phyloP scores from a whole-genome alignment of 2,113 vertebrate genomes.

The Protomyctophum bolini region DNA sequence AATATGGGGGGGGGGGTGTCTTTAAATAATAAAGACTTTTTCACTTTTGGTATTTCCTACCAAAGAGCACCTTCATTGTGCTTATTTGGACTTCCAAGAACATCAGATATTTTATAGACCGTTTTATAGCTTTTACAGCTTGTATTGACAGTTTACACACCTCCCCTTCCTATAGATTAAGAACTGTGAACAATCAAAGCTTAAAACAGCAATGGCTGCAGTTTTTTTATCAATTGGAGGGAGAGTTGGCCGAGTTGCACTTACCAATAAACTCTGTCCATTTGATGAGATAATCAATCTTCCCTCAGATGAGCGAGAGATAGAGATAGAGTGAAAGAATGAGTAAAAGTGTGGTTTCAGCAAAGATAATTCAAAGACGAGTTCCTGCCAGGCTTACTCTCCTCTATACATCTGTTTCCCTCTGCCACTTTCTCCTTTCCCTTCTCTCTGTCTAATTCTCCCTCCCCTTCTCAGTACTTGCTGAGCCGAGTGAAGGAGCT shows the following conservation, averaged over 20 bases:
- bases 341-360: background rate
- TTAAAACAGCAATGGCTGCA: background rate
- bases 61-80: no score
- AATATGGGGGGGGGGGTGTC: no score
- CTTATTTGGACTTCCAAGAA: no score
- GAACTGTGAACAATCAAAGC: background rate
- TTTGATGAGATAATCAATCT: background rate
- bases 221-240: no score
- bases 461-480: constrained; percentile 30
- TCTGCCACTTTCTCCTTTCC: constrained; percentile 15
- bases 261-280: no score
- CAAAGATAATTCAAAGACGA: constrained; percentile 1
- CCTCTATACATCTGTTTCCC: background rate
- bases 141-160: background rate
- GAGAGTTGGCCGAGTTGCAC: no score
- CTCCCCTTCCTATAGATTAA: background rate
- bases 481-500: constrained; percentile 49
- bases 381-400: background rate
- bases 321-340: background rate
- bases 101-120: no score
- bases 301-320: background rate
- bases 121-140: background rate
- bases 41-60: no score
- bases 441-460: constrained; percentile 15
- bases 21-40: no score